Evolutionary conservation across 2,113 vertebrate genomes (phyloP).

Genomic region (Atherinomorus stipes): DNA sequence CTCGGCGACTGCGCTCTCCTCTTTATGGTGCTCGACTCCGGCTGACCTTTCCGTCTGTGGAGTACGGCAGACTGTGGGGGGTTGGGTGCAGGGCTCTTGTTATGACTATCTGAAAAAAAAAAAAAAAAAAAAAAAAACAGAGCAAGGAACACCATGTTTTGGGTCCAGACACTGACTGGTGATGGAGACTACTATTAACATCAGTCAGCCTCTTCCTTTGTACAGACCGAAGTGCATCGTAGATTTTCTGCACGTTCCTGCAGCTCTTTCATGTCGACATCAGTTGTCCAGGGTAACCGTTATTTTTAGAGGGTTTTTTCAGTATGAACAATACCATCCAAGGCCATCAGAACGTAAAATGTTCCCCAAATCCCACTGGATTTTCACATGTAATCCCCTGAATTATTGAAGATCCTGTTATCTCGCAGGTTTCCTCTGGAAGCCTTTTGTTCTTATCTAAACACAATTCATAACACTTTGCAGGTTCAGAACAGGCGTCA

Average conservation of each 20-base stretch:
- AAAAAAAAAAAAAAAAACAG: background rate
- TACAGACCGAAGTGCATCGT: background rate
- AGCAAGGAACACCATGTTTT: conserved; percentile 41
- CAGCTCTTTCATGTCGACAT: background rate
- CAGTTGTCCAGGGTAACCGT: background rate
- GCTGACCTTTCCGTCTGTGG: conserved; percentile 71
- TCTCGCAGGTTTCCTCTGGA: conserved; percentile 51
- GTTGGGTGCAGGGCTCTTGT: conserved; percentile 43
- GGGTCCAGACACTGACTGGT: conserved; percentile 42
- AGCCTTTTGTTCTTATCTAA: conserved; percentile 53
- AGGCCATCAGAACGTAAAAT: conserved; percentile 37
- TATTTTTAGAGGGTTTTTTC: conserved; percentile 19
- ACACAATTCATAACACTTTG: conserved; percentile 49
- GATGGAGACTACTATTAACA: conserved; percentile 29
- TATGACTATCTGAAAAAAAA: conserved; percentile 55
- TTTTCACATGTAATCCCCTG: conserved; percentile 21
- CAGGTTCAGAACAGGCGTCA: conserved; percentile 51
- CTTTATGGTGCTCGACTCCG: conserved; percentile 60
- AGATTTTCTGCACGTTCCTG: conserved; percentile 1
- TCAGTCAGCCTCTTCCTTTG: conserved; percentile 15
- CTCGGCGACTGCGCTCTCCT: conserved; percentile 56
- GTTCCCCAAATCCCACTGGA: conserved; percentile 17
- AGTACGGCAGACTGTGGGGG: conserved; percentile 47
- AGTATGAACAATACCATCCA: background rate
- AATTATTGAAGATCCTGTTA: conserved; percentile 53